Percentiles rank a stretch among this genome's conserved stretches.
Conservation (phyloP, 2,888 invertebrate genomes). For the Hydropsyche betteni region DNA sequence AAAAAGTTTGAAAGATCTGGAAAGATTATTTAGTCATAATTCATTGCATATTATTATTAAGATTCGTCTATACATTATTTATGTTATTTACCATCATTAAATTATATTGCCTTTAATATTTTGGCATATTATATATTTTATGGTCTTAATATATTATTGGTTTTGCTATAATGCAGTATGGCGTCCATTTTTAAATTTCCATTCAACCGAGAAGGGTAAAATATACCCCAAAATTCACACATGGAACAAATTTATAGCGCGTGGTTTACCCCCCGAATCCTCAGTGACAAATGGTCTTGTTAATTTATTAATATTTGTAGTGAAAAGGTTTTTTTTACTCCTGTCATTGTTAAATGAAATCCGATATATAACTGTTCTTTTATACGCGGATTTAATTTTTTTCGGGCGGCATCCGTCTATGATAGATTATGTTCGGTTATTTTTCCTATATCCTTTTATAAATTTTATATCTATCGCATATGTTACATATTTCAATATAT, state of each 20-base stretch:
- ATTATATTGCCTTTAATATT: too few species aligned
- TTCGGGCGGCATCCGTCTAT: not conserved
- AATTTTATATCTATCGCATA: too few species aligned
- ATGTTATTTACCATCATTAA: too few species aligned
- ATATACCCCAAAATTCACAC: constrained; percentile 1
- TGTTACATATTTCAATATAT: too few species aligned
- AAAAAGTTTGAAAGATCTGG: too few species aligned
- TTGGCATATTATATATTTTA: not conserved
- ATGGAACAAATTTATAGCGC: not conserved
- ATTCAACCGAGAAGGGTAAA: not conserved
- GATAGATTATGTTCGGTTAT: too few species aligned
- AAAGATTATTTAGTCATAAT: too few species aligned
- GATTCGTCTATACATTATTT: too few species aligned
- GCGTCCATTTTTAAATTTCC: not conserved
- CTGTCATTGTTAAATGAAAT: not conserved
- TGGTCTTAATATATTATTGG: not conserved
- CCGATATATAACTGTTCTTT: constrained; percentile 5
- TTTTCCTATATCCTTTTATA: too few species aligned
- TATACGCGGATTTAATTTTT: constrained; percentile 1
- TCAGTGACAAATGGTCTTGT: not conserved
- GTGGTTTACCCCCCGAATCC: not conserved
- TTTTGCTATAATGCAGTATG: not conserved
- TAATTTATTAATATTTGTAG: constrained; percentile 20
- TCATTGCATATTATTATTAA: too few species aligned
- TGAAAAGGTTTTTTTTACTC: constrained; percentile 1